Evolutionary conservation across 2,113 vertebrate genomes (phyloP).

Genomic region (Scomber colias): DNA sequence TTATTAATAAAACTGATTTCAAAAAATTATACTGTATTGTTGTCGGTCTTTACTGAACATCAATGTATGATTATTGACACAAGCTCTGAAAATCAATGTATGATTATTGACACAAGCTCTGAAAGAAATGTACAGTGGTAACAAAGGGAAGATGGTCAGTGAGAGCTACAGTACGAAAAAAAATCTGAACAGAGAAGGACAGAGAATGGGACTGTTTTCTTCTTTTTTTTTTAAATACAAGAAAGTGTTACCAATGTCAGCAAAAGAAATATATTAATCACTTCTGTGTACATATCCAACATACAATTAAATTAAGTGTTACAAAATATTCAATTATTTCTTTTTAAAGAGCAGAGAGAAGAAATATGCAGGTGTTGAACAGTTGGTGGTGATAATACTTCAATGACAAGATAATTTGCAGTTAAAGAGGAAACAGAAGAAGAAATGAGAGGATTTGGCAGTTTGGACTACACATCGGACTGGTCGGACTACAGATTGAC

Average conservation of each 20-base stretch:
- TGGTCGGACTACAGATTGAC: constrained; percentile 27
- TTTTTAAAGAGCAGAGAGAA: neutral
- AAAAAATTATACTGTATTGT: neutral
- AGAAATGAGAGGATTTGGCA: neutral
- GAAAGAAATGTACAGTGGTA: no score
- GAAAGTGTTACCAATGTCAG: neutral
- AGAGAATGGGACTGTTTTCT: no score
- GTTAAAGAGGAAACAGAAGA: neutral
- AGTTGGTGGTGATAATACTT: constrained; percentile 3
- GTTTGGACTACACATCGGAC: neutral
- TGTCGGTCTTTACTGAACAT: no score
- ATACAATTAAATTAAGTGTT: neutral
- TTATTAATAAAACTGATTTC: constrained; percentile 48
- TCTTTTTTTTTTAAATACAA: no score
- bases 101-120: no score
- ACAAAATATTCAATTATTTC: no score
- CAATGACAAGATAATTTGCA: neutral
- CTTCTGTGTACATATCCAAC: neutral
- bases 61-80: no score
- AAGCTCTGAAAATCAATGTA: no score
- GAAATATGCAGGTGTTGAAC: neutral
- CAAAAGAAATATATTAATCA: no score
- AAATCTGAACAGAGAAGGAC: no score
- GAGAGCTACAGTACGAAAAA: no score
- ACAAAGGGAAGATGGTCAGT: no score